Percentiles rank a stretch among this genome's conserved stretches.
Conservation (phyloP, 2,888 invertebrate species). For the Lydus trimaculatus region DNA sequence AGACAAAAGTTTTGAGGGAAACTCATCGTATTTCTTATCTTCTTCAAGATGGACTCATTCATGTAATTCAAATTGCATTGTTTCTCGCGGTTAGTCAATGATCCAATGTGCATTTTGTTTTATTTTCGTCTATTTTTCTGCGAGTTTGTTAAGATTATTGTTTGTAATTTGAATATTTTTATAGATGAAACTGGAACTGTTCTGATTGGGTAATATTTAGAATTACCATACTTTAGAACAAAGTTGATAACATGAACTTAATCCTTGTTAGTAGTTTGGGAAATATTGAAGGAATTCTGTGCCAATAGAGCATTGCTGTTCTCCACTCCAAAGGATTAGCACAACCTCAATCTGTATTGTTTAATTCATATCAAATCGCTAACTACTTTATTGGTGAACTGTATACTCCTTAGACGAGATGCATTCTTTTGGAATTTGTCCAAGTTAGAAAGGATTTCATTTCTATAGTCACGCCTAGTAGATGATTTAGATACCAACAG, state of each 20-base stretch:
- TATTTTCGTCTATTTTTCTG: background rate
- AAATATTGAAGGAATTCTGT: background rate
- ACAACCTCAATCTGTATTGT: background rate
- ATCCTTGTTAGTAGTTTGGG: background rate
- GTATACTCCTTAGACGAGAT: too few species aligned
- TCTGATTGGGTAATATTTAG: background rate
- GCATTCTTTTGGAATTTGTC: too few species aligned
- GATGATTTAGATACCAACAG: too few species aligned
- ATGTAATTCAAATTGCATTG: too few species aligned
- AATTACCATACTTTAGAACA: background rate
- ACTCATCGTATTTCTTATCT: too few species aligned
- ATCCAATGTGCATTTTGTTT: background rate
- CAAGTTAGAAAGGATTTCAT: too few species aligned
- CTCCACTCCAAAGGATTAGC: background rate
- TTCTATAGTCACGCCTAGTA: too few species aligned
- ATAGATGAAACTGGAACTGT: background rate
- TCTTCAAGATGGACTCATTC: too few species aligned
- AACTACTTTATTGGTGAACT: too few species aligned
- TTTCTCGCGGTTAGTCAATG: background rate
- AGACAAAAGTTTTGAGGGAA: too few species aligned
- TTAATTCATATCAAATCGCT: too few species aligned
- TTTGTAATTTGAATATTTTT: constrained; percentile 4
- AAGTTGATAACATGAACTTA: background rate
- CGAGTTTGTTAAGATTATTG: background rate
- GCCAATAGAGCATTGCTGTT: background rate